Conservation (phyloP, 2,113 vertebrate species). For the Meleagris gallopavo region DNA sequence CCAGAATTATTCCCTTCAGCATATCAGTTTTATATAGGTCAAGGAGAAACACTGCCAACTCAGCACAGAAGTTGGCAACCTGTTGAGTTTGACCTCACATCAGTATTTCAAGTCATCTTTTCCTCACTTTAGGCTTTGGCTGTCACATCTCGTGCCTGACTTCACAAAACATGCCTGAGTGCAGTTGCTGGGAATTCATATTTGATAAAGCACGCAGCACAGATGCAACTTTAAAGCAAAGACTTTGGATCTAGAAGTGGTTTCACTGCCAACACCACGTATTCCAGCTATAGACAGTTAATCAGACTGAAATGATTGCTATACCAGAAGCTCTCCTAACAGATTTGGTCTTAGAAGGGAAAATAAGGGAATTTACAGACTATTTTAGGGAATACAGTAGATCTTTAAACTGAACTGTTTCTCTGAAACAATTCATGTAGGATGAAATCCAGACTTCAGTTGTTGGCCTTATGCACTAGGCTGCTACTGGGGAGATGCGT, state of each 20-base stretch:
- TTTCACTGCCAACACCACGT: slow-evolving; percentile 8
- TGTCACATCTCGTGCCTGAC: neutral
- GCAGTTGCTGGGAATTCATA: slow-evolving; percentile 14
- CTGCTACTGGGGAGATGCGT: neutral
- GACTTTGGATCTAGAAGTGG: slow-evolving; percentile 6
- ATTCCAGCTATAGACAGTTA: slow-evolving; percentile 44
- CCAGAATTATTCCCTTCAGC: neutral
- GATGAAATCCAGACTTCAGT: slow-evolving; percentile 4
- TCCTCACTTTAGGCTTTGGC: slow-evolving; percentile 52
- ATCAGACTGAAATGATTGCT: slow-evolving; percentile 41
- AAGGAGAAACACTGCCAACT: neutral
- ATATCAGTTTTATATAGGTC: slow-evolving; percentile 50
- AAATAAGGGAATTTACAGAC: neutral
- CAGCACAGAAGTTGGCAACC: slow-evolving; percentile 1
- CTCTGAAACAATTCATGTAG: neutral
- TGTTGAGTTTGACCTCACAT: neutral
- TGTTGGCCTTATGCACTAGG: neutral
- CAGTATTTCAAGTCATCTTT: slow-evolving; percentile 24
- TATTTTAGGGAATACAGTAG: slow-evolving; percentile 3
- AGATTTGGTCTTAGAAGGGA: neutral
- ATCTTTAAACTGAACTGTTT: neutral
- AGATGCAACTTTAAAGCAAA: neutral
- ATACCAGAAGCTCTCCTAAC: slow-evolving; percentile 50
- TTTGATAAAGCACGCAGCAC: slow-evolving; percentile 31
- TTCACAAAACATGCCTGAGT: neutral